phyloP scores from a whole-genome alignment of 2,888 invertebrate genomes.

The Acleris holmiana region DNA sequence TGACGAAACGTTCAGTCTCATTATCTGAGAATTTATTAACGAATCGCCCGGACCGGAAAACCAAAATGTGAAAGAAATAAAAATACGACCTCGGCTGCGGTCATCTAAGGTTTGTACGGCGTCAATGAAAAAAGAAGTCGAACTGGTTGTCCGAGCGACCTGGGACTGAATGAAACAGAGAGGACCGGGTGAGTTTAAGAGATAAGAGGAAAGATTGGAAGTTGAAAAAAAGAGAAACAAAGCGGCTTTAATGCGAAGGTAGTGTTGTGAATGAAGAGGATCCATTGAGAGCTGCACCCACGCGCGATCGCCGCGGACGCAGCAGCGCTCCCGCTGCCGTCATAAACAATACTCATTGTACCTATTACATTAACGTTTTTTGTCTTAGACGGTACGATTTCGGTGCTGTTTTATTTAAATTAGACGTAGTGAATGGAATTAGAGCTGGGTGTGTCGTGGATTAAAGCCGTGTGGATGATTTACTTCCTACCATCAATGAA shows the following conservation, averaged over 20 bases:
- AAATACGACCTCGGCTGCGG: slow-evolving; percentile 83
- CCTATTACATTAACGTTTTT: slow-evolving; percentile 57
- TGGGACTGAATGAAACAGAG: slow-evolving; percentile 81
- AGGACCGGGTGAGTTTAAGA: slow-evolving; percentile 75
- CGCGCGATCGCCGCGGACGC: slow-evolving; percentile 60
- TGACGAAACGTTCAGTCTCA: slow-evolving; percentile 85
- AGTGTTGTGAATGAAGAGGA: slow-evolving; percentile 82
- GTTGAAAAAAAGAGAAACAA: slow-evolving; percentile 74
- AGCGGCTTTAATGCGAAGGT: slow-evolving; percentile 79
- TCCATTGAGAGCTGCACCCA: slow-evolving; percentile 80
- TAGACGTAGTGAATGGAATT: slow-evolving; percentile 54
- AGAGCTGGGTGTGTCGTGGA: slow-evolving; percentile 50
- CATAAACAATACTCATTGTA: slow-evolving; percentile 64
- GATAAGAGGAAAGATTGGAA: slow-evolving; percentile 82
- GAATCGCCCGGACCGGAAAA: slow-evolving; percentile 83
- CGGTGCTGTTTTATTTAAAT: slow-evolving; percentile 65
- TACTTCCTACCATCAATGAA: slow-evolving; percentile 45
- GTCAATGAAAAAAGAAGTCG: slow-evolving; percentile 83
- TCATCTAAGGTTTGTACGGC: slow-evolving; percentile 81
- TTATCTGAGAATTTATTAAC: slow-evolving; percentile 85
- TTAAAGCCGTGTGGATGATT: slow-evolving; percentile 47
- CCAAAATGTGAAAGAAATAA: slow-evolving; percentile 84
- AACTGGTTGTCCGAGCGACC: slow-evolving; percentile 77
- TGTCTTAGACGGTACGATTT: slow-evolving; percentile 57
- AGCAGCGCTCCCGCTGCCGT: slow-evolving; percentile 48